phyloP scores from a whole-genome alignment of 2,113 vertebrate species.

The Gavia stellata region DNA sequence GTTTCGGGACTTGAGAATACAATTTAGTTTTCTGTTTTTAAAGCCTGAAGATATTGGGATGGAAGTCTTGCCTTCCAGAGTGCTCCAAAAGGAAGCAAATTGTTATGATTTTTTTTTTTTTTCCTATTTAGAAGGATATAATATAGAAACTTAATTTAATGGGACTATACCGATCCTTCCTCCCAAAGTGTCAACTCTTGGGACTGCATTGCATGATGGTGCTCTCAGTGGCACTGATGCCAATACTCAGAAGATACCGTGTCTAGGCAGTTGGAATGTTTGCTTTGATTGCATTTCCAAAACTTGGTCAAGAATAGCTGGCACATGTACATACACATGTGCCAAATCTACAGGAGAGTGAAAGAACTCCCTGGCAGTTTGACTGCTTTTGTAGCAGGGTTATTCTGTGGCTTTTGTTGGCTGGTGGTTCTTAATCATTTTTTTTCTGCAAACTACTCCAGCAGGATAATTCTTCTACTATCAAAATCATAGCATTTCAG shows the following conservation, averaged over 20 bases:
- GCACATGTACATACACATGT: neutral
- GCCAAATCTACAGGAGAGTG: neutral
- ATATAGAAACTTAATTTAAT: neutral
- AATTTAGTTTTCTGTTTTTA: neutral
- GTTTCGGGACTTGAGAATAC: neutral
- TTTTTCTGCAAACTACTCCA: neutral
- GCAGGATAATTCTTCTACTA: neutral
- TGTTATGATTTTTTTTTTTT: neutral
- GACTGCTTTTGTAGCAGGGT: neutral
- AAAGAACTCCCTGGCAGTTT: neutral
- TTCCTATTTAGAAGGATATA: neutral
- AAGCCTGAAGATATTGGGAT: neutral
- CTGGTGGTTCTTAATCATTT: neutral
- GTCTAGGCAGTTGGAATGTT: neutral
- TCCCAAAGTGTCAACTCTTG: neutral
- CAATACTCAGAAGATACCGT: neutral
- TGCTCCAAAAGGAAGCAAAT: neutral
- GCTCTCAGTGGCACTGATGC: neutral
- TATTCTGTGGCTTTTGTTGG: neutral
- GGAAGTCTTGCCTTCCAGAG: neutral
- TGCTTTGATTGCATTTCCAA: slow-evolving; percentile 5
- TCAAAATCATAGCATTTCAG: neutral
- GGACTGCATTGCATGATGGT: neutral
- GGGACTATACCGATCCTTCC: neutral
- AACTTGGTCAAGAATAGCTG: neutral